Base-by-base conservation (phyloP, 30 jellyfish, hydroid and myxozoan genomes). In the Chrysaora quinquecirrha region DNA sequence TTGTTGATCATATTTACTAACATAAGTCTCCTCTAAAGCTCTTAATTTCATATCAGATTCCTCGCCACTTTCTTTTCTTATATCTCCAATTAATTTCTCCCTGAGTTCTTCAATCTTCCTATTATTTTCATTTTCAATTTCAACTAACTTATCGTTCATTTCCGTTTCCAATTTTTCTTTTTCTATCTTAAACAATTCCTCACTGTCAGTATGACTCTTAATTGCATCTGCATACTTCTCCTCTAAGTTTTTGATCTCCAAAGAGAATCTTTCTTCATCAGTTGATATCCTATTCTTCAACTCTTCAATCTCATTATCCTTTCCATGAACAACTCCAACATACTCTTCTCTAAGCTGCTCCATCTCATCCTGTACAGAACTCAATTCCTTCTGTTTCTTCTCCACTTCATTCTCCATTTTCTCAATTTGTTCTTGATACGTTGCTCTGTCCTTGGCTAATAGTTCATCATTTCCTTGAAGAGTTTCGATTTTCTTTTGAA, bases 261-360 rank as follows among this genome's bases (percentile, higher is more conserved):
- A 78, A 38, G 77, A 3, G 28, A 61, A 38, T 21, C 3, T 30
- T 32, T 79, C 56, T 32, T 73, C 89, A 12, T n/a, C 21, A 0
- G 34, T 76, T 2, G 34, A 28, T 46, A 1, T 24, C 50, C 56
- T 76, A 25, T 32, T 76, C 64, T 54, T 76, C 73, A 95, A 68
- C 49, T 85, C 95, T 3, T 69, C 89, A 43, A 94, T 87, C 78
- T 23, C 75, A 47, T 70, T 48, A 58, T 87, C 96, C 63, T 77
- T 87, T 47, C 63, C 87, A 3, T 29, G 29, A 27, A 33, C 2
- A 29, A 3, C 82, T 29, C 19, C 43, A 24, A 38, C 35, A 25
- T 67, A 62, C 49, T 50, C 52, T 28, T 64, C 80, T 9, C n/a
- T 56, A n/a, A 85, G 61, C 19, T 85, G 54, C 16, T 30, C 22